These are phyloP conservation scores for Tinamus major DNA, from an alignment of 2,797 vertebrate genomes.

Conservation along the genomic window DNA sequence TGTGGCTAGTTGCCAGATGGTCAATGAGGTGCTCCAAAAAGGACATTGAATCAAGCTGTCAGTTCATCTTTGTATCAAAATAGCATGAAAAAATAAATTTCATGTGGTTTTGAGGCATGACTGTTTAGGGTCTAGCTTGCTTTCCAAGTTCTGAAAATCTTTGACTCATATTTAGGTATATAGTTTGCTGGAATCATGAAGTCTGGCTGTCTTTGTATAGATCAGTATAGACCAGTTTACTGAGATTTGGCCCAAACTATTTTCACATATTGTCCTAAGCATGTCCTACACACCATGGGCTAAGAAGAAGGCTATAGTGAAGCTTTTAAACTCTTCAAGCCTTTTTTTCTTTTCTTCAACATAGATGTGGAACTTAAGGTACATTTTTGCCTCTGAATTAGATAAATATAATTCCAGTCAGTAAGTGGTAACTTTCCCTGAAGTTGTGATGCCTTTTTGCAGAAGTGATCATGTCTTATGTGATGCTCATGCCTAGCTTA, in stretches of 20 bases:
- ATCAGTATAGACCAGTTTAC: background rate
- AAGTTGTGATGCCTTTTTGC: background rate
- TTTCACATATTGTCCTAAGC: rapidly evolving
- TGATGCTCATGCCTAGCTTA: slow-evolving; percentile 14
- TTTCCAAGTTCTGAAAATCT: background rate
- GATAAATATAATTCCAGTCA: background rate
- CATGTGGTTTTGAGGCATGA: background rate
- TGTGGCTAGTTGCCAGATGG: slow-evolving; percentile 13
- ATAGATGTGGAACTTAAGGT: background rate
- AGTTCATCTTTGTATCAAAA: slow-evolving; percentile 15
- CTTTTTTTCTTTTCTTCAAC: background rate
- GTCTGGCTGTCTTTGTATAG: background rate
- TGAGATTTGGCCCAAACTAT: background rate
- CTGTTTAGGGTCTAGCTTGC: background rate
- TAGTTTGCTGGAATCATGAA: background rate
- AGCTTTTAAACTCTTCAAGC: background rate
- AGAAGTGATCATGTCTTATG: background rate
- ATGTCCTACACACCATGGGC: background rate
- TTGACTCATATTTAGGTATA: background rate
- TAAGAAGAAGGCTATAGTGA: background rate
- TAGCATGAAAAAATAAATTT: slow-evolving; percentile 5
- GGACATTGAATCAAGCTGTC: slow-evolving; percentile 40
- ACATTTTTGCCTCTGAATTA: background rate
- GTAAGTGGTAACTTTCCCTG: background rate
- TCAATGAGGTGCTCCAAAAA: background rate